Evolutionary conservation across 2,797 vertebrate species (phyloP), one percentile per base, ranked within the genome.

Genomic region (Rhinella marina): DNA sequence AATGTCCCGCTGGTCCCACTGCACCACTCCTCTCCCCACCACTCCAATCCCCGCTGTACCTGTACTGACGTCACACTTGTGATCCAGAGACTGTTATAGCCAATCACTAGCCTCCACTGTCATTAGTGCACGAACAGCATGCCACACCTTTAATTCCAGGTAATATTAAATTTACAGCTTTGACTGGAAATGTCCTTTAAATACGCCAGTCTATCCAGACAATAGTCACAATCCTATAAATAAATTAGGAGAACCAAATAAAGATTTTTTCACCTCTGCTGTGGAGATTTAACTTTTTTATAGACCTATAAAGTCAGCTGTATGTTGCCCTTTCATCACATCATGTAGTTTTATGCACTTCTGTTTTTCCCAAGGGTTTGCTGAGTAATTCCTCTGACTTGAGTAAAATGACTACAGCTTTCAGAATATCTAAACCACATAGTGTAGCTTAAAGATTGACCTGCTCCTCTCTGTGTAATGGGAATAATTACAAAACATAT

Each of bases 401-500:
- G 9, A 82, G 56, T 73, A 82, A 73, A 41, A 81, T 82, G 68
- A 87, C 23, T 56, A n/a, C 76, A 68, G 48, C 61, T 66, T 75
- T 82, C 62, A 50, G 27, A 62, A 66, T 54, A 52, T 87, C 57
- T 50, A 77, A 86, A 83, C 19, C 70, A 64, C 50, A 76, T 29
- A 87, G 41, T 41, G 3, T 41, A 41, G 72, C n/a, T 66, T 64
- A 50, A 82, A 81, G 57, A 87, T 66, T 82, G 86, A 87, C 80
- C 81, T 64, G 61, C 82, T 87, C 81, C 80, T 66, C 50, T 83
- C 54, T 87, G 19, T 29, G 54, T 75, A 82, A 87, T 87, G 81
- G 86, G 27, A 87, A 87, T 82, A 87, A 87, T 87, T 83, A 83
- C 81, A 75, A 76, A 75, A 75, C 86, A 82, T 78, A 66, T 81